Percentiles rank a stretch among this genome's conserved stretches.
Conservation (phyloP, 1,140 invertebrate species). For the Drosophila repletoides region DNA sequence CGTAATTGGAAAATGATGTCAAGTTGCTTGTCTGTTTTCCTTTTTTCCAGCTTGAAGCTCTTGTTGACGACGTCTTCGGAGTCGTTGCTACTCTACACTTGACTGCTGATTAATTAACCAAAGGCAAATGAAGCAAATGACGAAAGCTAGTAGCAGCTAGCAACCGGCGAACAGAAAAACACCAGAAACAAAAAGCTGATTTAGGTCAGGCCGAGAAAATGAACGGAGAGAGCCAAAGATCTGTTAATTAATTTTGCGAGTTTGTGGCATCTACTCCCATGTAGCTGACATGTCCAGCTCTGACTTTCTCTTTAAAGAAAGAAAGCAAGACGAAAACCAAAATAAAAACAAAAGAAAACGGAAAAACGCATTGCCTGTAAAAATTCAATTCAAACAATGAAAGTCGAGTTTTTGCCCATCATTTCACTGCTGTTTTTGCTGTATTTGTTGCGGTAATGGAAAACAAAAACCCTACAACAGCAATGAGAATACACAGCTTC, state of each 20-base stretch:
- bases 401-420: background rate
- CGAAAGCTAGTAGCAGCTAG: slow-evolving; percentile 12
- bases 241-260: slow-evolving; percentile 68
- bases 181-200: slow-evolving; percentile 43
- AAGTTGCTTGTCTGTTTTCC: slow-evolving; percentile 27
- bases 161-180: no score
- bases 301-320: slow-evolving; percentile 42
- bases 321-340: slow-evolving; percentile 20
- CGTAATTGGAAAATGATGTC: slow-evolving; percentile 73
- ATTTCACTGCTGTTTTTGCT: slow-evolving; percentile 7
- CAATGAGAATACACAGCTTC: slow-evolving; percentile 32
- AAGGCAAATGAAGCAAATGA: slow-evolving; percentile 63
- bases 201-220: slow-evolving; percentile 54
- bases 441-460: slow-evolving; percentile 34
- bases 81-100: slow-evolving; percentile 43
- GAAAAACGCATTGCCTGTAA: slow-evolving; percentile 14
- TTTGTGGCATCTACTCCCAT: slow-evolving; percentile 28
- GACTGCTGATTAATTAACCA: slow-evolving; percentile 79
- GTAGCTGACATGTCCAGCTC: slow-evolving; percentile 18
- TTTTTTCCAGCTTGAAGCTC: background rate
- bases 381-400: slow-evolving; percentile 46
- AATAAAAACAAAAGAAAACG: background rate
- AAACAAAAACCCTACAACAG: slow-evolving; percentile 46
- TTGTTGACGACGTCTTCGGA: slow-evolving; percentile 20
- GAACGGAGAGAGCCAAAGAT: slow-evolving; percentile 25